These are phyloP conservation scores for Habropoda laboriosa DNA, from an alignment of 1,140 invertebrate genomes.

Conservation along the genomic window DNA sequence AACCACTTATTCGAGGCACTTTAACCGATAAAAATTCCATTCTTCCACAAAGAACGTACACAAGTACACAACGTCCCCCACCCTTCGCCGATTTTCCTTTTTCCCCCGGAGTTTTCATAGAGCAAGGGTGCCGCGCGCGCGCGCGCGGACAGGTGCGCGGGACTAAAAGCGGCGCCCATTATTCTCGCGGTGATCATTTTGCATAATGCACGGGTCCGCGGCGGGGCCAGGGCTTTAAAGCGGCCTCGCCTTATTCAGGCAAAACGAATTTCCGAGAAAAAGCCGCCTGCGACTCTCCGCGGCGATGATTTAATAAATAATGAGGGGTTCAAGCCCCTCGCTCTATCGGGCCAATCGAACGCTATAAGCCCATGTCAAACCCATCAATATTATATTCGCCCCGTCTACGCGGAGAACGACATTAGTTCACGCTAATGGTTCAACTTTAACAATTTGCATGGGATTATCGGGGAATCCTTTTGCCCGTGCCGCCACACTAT, in stretches of 20 bases:
- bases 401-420: slow-evolving; percentile 66
- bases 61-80: too few relatives aligned
- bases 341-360: slow-evolving; percentile 57
- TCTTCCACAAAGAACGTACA: too few relatives aligned
- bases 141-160: slow-evolving; percentile 6
- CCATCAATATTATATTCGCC: slow-evolving; percentile 74
- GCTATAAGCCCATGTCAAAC: slow-evolving; percentile 68
- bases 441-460: slow-evolving; percentile 78
- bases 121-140: too few relatives aligned
- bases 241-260: slow-evolving; percentile 31
- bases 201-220: slow-evolving; percentile 39
- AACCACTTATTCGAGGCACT: too few relatives aligned
- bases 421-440: slow-evolving; percentile 73
- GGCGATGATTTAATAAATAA: slow-evolving; percentile 72
- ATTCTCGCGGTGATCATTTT: slow-evolving; percentile 48
- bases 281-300: slow-evolving; percentile 50
- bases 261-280: slow-evolving; percentile 40
- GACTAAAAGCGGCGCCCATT: slow-evolving; percentile 33
- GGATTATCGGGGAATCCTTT: slow-evolving; percentile 71
- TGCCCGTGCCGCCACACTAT: slow-evolving; percentile 39
- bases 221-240: slow-evolving; percentile 17
- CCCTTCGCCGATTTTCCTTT: background rate
- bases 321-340: slow-evolving; percentile 60
- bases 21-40: background rate
- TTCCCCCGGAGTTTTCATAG: background rate